A percentile compares a stretch with the other conserved stretches of the same genome.
These are phyloP conservation scores for Tupaia tana DNA, from an alignment of 2,113 vertebrate genomes.

Conservation along the genomic window DNA sequence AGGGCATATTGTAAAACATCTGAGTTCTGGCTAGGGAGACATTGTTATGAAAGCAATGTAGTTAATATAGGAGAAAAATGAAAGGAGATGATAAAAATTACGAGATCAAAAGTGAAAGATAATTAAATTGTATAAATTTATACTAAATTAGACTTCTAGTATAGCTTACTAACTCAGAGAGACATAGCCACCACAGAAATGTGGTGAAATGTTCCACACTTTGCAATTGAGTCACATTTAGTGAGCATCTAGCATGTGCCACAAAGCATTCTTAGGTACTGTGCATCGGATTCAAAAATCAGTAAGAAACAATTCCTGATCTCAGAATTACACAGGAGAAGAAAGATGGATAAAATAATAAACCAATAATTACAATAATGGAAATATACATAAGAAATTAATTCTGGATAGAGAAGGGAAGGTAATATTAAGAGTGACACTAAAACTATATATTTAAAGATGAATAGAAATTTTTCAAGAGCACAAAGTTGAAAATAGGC, in stretches of 20 bases:
- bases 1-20: neutral
- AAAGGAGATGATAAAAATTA: neutral
- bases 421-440: neutral
- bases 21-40: neutral
- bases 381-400: neutral
- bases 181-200: neutral
- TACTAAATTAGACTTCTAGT: neutral
- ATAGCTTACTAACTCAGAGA: neutral
- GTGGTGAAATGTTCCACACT: neutral
- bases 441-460: neutral
- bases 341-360: neutral
- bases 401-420: neutral
- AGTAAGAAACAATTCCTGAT: neutral
- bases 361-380: neutral
- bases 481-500: neutral
- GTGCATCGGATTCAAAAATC: neutral
- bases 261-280: neutral
- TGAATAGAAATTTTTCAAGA: neutral
- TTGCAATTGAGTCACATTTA: neutral
- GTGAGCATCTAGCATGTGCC: neutral
- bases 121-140: neutral
- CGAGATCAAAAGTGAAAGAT: conserved; percentile 25
- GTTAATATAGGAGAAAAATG: conserved; percentile 10
- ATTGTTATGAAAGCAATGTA: neutral
- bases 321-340: neutral